phyloP scores from a whole-genome alignment of 2,113 vertebrate genomes.

The Atlantisia rogersi region DNA sequence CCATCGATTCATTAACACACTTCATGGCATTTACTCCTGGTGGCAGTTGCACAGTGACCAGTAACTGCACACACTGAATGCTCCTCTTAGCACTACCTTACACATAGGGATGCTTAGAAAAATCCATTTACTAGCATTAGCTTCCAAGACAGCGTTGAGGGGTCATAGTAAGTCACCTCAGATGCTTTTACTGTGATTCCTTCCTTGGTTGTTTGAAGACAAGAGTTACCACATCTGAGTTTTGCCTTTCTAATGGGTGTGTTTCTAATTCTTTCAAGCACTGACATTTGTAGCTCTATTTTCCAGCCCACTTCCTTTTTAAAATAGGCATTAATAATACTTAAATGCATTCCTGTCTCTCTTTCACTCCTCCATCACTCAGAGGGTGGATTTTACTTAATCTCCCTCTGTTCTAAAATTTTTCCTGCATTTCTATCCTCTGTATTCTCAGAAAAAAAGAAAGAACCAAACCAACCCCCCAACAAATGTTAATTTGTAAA shows the following conservation, averaged over 20 bases:
- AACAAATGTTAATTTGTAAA: not conserved
- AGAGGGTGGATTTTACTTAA: constrained; percentile 48
- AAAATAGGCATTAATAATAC: constrained; percentile 77
- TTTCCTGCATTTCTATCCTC: not conserved
- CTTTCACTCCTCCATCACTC: constrained; percentile 47
- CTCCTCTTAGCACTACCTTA: not conserved
- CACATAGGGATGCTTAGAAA: not conserved
- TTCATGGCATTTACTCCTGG: not conserved
- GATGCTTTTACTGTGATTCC: not conserved
- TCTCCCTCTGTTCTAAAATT: not conserved
- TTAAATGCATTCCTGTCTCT: constrained; percentile 53
- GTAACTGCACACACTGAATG: not conserved
- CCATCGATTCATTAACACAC: not conserved
- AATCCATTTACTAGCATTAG: not conserved
- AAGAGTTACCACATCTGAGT: not conserved
- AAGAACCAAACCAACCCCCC: not conserved
- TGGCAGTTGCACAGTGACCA: not conserved
- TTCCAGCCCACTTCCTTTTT: constrained; percentile 71
- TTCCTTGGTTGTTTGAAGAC: not conserved
- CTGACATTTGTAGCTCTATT: constrained; percentile 57
- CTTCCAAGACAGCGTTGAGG: not conserved
- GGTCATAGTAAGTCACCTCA: not conserved
- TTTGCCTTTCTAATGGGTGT: constrained; percentile 1
- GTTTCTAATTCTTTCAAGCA: constrained; percentile 22
- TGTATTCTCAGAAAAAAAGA: not conserved